Base-by-base conservation (phyloP, 2,113 vertebrate species). In the Hymenochirus boettgeri region DNA sequence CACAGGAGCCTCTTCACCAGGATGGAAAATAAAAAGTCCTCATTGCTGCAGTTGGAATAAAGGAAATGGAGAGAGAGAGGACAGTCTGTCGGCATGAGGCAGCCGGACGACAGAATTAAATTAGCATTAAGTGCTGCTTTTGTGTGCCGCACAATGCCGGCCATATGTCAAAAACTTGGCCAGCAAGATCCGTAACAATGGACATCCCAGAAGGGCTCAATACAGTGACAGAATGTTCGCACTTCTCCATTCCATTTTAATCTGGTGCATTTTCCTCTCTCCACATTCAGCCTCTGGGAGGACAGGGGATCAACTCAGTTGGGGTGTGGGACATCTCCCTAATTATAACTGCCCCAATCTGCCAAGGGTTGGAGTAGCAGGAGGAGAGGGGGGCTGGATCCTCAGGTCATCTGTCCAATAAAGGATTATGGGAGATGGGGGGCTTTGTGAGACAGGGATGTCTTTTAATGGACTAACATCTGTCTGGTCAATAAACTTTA, bases 141-240 rank as follows among this genome's bases (percentile, higher is more conserved):
- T 76, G 74, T 74, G 57, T 1, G 2, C 19, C 23, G 39, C 42
- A 75, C 77, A 79, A 81, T 78, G 62, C 13, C 57, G 71, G 59
- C 77, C 79, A 76, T 78, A 79, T 81, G 79, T 71, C 72, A 61
- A 27, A 62, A 71, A 56, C 2, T 0, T 42, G 64, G 51, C 58
- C 39, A 65, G 69, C 73, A 55, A 73, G 53, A n/a, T 25, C 19
- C 2, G 23, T 2, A 26, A 61, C 65, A 56, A 58, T 61, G 7
- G 52, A 60, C 27, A 6, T 55, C 22, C 0, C 23, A 2, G 76
- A 65, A 61, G 31, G 57, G 7, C 46, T 52, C 57, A 65, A 51
- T 62, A 24, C 19, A n/a, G 11, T 2, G 1, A 10, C 6, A 12
- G 73, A 55, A 64, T 61, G 64, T 62, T 69, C 2, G 0, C 13